Evolutionary conservation across 2,797 vertebrate genomes (phyloP), one percentile per base, ranked within the genome.

Genomic region (Saxicola maurus): DNA sequence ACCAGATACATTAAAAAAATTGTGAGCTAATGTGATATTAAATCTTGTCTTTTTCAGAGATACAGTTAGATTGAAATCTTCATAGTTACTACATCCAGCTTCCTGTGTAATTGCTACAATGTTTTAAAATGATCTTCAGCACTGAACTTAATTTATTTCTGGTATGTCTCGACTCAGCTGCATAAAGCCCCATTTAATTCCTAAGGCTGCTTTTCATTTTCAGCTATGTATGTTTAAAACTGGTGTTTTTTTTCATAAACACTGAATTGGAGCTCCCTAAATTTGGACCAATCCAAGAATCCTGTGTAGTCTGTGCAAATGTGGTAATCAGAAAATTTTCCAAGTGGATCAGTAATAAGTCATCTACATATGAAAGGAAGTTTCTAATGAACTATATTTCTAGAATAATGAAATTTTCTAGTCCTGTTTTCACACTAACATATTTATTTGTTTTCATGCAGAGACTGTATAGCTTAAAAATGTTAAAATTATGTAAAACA

Each of bases 41-140:
- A 78, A 55, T 71, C 59, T 81, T 75, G 33, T 74, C 13, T 91
- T 92, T 93, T 93, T 55, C 76, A 94, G 93, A 93, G 73, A 78
- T 59, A 51, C 0, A 1, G 31, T 72, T 90, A 69, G 55, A 48
- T 74, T 77, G 51, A 82, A 85, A 82, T 43, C 55, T 74, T 94
- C n/a, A 1, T 42, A 33, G 55, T 77, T 62, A 53, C 35, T 61
- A 38, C 51, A 35, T 88, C 64, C 53, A 77, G 46, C 38, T 90
- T 82, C 65, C 42, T 77, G 30, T 72, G n/a, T 40, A 65, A 48
- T 61, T 78, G 62, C 69, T 72, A 43, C 62, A 10, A 72, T 64
- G 49, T 23, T 94, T 80, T 57, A 51, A 90, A 80, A 65, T 89
- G 35, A 28, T 71, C 4, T 64, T 85, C 17, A 51, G n/a, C 17